Base-by-base conservation (phyloP, 2,888 invertebrate species). In the Odontothrips loti region DNA sequence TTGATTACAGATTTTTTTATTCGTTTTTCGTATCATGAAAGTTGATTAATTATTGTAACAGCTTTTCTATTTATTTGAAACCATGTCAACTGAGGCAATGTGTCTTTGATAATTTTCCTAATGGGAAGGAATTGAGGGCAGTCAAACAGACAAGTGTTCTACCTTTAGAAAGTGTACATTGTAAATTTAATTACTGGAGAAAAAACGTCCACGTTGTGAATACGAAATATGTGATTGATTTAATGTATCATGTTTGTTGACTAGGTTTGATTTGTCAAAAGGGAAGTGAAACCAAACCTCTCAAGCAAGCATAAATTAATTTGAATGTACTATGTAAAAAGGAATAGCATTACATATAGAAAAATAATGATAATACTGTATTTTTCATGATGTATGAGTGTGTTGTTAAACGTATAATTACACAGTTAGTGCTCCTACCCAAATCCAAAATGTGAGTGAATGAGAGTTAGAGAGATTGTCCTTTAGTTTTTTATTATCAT, bases 351-450 rank as follows among this genome's bases (percentile, higher is more conserved):
- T 75, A 75, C 68, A 75, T 27, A 27, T 75, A 75, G 68, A 27
- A 75, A 75, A 75, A 75, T 75, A 75, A 75, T 75, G 68, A 75
- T 75, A 75, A 75, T 75, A 75, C 68, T 75, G 68, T 75, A 75
- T 75, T 75, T 75, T 75, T 75, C 68, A 75, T 75, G 68, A 75
- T 75, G 68, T 75, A 75, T 75, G 68, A 75, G 68, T 75, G 68
- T 75, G 68, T 75, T 75, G 68, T 75, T 75, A 27, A 75, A 75
- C 68, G 12, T 75, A 75, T 75, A 75, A 75, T 12, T 75, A 75
- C 68, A 75, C 68, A 75, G 23, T 75, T 75, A 75, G 68, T 75
- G 68, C 68, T 75, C 68, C 23, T 75, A 75, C 68, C 68, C 68
- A 75, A 75, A 75, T 75, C 68, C 68, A 75, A 12, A 75, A 23